A percentile compares a stretch with the other conserved stretches of the same genome.
Conservation (phyloP, 1,140 invertebrate species). For the Pomacea maculata region DNA sequence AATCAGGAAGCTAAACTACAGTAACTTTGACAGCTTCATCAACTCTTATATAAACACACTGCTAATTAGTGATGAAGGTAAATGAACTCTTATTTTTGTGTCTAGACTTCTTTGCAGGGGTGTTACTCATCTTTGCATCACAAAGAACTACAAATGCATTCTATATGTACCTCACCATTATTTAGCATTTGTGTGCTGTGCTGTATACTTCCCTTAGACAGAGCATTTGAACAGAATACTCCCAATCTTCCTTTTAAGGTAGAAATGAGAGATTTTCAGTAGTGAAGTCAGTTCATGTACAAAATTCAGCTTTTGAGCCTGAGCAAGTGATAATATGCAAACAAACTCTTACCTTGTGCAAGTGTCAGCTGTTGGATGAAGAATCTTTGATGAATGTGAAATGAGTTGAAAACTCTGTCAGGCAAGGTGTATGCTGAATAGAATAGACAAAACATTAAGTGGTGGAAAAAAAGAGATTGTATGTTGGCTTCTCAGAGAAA, state of each 20-base stretch:
- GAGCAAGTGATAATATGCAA: no score
- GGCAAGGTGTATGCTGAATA: constrained; percentile 7
- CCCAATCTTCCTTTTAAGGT: no score
- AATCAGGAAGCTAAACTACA: constrained; percentile 24
- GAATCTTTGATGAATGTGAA: no score
- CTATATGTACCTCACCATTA: neutral
- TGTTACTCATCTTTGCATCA: neutral
- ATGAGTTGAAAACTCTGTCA: neutral
- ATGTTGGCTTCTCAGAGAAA: constrained; percentile 5
- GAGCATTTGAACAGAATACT: no score
- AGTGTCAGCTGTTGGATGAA: no score
- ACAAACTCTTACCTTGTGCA: no score
- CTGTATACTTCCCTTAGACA: neutral
- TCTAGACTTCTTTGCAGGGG: no score
- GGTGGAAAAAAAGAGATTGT: no score
- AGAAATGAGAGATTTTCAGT: no score
- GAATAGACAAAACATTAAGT: neutral
- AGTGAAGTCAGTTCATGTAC: no score
- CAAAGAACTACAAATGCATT: neutral
- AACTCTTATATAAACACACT: constrained; percentile 9
- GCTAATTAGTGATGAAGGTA: constrained; percentile 1
- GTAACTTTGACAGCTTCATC: constrained; percentile 20
- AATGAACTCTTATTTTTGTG: neutral
- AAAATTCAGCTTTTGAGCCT: no score
- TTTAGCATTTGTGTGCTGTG: neutral